Base-by-base conservation (phyloP, 2,888 invertebrate genomes). In the Hirtodrosophila confusa region DNA sequence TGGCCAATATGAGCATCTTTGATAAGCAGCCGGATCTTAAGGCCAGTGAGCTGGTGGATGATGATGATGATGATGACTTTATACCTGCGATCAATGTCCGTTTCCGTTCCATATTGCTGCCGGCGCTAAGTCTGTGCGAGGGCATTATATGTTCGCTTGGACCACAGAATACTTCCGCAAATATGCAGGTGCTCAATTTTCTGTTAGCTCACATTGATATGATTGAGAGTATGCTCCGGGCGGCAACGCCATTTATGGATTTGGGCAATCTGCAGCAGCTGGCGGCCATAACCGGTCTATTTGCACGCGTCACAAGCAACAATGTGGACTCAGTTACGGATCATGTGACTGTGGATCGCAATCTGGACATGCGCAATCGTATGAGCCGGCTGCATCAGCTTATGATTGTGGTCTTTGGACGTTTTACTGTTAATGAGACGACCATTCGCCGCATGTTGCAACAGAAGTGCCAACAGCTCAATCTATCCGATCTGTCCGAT, bases 91-190 rank as follows among this genome's bases (percentile, higher is more conserved):
- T 94, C 1, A 93, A 94, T 58, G 93, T 93, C 54, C 93, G 97
- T 45, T 98, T 97, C 91, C 94, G 97, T 43, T 96, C 97, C 89
- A 94, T 98, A 48, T 93, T 97, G 69, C 93, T 96, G 54, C 97
- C 98, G 0, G 95, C 96, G 17, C 91, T 98, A 64, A 94, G 95
- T 71, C 92, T 98, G 11, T 97, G 97, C 89, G 95, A 96, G 89
- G 95, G 96, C 9, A 91, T 98, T 44, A 93, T 98, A 23, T 96
- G 96, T 0, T 95, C 97, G 0, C 93, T 98, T 48, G 97, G 97
- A 29, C 93, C 95, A 0, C 95, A 96, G 80, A 97, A 98, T 92
- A 95, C 95, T 90, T 95, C 96, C 53, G 96, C 96, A 48, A 94
- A 96, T 10, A 92, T 94, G 7, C 97, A 97, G 92, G 94, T 97